Evolutionary conservation across 2,888 invertebrate species (phyloP).

Genomic region (Drosophila mimica): DNA sequence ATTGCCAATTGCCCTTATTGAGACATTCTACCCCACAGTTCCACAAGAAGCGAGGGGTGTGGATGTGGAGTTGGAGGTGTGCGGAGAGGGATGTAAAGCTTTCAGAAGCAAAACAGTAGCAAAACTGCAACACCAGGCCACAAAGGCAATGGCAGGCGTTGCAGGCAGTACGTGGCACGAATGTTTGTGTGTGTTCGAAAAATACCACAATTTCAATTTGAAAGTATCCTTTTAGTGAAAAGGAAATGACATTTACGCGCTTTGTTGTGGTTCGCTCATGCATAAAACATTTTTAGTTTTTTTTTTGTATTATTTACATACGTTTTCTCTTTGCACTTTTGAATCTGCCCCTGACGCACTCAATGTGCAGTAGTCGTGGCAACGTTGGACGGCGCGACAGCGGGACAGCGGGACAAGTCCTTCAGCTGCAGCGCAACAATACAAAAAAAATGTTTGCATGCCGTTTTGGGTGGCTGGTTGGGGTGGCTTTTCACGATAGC

Average conservation of each 20-base stretch:
- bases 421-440: conserved; percentile 33
- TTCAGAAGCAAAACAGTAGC: conserved; percentile 13
- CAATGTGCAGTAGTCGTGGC: conserved; percentile 44
- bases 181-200: conserved; percentile 40
- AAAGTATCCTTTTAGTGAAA: conserved; percentile 80
- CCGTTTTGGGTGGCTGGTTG: conserved; percentile 1
- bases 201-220: conserved; percentile 78
- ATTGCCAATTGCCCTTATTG: conserved; percentile 47
- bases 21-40: conserved; percentile 19
- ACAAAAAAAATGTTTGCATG: conserved; percentile 36
- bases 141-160: conserved; percentile 39
- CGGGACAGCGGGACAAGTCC: conserved; percentile 1
- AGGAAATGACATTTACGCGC: conserved; percentile 80
- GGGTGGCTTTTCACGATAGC: conserved; percentile 14
- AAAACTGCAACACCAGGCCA: conserved; percentile 22
- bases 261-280: conserved; percentile 78
- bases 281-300: conserved; percentile 77
- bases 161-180: conserved; percentile 7
- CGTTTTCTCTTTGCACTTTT: background rate
- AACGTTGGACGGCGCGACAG: background rate
- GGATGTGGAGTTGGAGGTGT: background rate
- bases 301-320: conserved; percentile 26
- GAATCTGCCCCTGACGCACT: conserved; percentile 25
- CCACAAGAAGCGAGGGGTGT: background rate
- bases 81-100: background rate